Evolutionary conservation across 2,113 vertebrate species (phyloP), one percentile per base, ranked within the genome.

Genomic region (Xenopus laevis): DNA sequence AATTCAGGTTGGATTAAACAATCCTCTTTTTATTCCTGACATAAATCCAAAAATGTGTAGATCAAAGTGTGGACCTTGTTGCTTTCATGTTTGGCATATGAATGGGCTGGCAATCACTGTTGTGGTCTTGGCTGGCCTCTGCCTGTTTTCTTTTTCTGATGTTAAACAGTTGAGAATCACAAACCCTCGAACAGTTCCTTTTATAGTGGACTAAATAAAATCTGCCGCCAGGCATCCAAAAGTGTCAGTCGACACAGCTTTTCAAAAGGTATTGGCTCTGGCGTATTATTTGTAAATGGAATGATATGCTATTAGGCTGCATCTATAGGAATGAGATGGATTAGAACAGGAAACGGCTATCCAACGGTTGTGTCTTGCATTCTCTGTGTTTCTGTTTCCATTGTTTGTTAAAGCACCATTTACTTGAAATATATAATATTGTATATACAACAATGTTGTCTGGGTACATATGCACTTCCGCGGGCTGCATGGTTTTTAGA

Each of bases 11-110:
- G 90, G 91, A 89, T 87, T 91, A 91, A 89, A 91, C 87, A 87
- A 91, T 71, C 65, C 23, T 79, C 79, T 79, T 83, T 83, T 79
- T 79, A 83, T 81, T 75, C 83, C 88, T 92, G 91, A 89, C 85
- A 74, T 82, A 80, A 83, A 78, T 90, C 91, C 91, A 92, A 91
- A 89, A 90, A 89, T 88, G 85, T 87, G 83, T 87, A 86, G 91
- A 92, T 92, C 91, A 92, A 92, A 92, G 91, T 86, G 83, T 86
- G 87, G 88, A 87, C 88, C 90, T 91, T 91, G 87, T 88, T 89
- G 87, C 90, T 92, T 92, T 92, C 89, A 92, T 91, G 89, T 92
- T 92, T 92, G 90, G 90, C 90, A 90, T 89, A 91, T 87, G 86
- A 92, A 90, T 89, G 88, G 88, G 86, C 88, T 92, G 91, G 91